Evolutionary conservation across 2,888 invertebrate species (phyloP).

Genomic region (Sylvicola fuscatus): DNA sequence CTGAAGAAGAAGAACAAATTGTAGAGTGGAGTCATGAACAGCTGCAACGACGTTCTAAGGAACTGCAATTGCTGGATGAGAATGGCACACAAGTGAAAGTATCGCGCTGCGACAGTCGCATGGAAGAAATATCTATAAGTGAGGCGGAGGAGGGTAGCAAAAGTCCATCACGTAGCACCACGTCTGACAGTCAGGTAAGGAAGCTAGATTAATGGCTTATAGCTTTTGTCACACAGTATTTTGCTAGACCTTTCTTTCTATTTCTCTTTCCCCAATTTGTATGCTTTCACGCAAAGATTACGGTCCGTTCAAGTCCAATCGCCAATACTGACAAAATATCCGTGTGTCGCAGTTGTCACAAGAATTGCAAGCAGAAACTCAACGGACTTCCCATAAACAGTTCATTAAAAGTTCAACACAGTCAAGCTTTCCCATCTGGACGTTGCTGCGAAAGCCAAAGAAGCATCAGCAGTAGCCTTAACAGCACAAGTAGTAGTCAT

Average conservation of each 20-base stretch:
- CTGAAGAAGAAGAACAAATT: constrained; percentile 20
- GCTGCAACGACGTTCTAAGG: constrained; percentile 44
- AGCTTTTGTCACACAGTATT: too few relatives aligned
- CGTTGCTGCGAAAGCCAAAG: constrained; percentile 16
- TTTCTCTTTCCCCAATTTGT: constrained; percentile 4
- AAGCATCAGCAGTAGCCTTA: constrained; percentile 1
- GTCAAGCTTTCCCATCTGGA: constrained; percentile 22
- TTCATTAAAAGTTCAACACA: constrained; percentile 25
- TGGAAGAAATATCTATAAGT: constrained; percentile 26
- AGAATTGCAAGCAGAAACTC: constrained; percentile 44
- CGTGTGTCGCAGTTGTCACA: constrained; percentile 59
- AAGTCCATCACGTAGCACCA: constrained; percentile 50
- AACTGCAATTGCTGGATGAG: constrained; percentile 37
- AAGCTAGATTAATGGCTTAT: background rate
- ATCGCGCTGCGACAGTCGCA: constrained; percentile 19
- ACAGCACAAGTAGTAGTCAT: too few relatives aligned
- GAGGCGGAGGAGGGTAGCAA: constrained; percentile 32
- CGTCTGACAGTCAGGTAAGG: constrained; percentile 55
- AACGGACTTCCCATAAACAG: constrained; percentile 16
- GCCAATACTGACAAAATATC: constrained; percentile 45
- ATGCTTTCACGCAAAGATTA: constrained; percentile 32
- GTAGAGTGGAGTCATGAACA: constrained; percentile 50
- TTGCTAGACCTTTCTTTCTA: constrained; percentile 1
- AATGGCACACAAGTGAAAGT: constrained; percentile 13
- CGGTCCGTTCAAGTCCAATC: constrained; percentile 54